Evolutionary conservation across 2,113 vertebrate genomes (phyloP).

Genomic region (Charina bottae): DNA sequence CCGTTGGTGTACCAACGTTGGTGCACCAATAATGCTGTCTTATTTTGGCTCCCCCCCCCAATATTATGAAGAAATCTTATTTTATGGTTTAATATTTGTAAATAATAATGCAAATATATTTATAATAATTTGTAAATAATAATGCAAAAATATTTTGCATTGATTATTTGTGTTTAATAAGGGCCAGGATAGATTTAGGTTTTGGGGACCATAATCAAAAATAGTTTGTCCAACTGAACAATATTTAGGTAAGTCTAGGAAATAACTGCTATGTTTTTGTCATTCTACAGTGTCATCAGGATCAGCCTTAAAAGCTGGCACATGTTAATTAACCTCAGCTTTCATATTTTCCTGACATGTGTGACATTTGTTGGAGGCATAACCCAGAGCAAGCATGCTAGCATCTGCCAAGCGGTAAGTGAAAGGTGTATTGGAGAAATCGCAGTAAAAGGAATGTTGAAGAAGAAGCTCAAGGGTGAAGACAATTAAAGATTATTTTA

Average conservation of each 20-base stretch:
- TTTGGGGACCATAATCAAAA: neutral
- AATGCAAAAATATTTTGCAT: too few relatives aligned
- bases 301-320: constrained; percentile 97
- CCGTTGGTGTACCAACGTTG: too few relatives aligned
- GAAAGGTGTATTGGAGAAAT: neutral
- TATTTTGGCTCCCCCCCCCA: neutral
- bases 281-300: constrained; percentile 73
- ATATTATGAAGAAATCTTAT: neutral
- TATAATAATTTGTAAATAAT: too few relatives aligned
- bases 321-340: constrained; percentile 94
- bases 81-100: neutral
- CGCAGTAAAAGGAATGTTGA: neutral
- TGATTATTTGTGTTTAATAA: neutral
- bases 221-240: neutral
- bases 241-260: constrained; percentile 27
- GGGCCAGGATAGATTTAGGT: neutral
- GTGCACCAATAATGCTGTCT: neutral
- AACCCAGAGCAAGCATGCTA: constrained; percentile 87
- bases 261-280: constrained; percentile 37
- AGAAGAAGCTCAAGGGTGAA: neutral
- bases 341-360: constrained; percentile 92
- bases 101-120: too few relatives aligned
- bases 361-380: constrained; percentile 90
- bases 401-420: constrained; percentile 95
- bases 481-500: neutral